These are phyloP conservation scores for Donacobius atricapilla DNA, from an alignment of 2,113 vertebrate genomes.

Conservation along the genomic window DNA sequence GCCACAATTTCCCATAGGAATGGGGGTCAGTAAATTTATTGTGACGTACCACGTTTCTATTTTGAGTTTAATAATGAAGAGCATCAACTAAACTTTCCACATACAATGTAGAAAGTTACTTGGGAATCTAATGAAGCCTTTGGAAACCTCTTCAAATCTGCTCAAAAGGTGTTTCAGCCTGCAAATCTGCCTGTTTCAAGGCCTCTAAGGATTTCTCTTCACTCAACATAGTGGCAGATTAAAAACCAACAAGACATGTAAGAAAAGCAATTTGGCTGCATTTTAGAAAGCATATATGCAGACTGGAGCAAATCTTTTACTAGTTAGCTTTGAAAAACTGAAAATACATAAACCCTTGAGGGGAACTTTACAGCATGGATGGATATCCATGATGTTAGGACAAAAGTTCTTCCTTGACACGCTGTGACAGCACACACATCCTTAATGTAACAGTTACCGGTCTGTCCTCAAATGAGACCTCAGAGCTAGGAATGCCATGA, in stretches of 20 bases:
- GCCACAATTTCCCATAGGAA: not conserved
- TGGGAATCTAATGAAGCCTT: not conserved
- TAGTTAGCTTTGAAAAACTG: not conserved
- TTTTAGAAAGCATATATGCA: not conserved
- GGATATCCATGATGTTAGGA: not conserved
- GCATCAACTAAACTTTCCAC: not conserved
- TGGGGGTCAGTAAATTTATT: not conserved
- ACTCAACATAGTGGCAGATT: not conserved
- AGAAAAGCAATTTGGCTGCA: not conserved
- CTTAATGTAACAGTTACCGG: not conserved
- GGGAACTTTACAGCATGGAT: not conserved
- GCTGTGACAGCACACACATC: not conserved
- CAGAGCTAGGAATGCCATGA: not conserved
- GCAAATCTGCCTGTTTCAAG: not conserved
- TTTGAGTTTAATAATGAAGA: not conserved
- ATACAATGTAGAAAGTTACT: not conserved
- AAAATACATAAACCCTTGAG: not conserved
- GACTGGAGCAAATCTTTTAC: not conserved
- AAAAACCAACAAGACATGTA: not conserved
- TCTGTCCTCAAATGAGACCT: not conserved
- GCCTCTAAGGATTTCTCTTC: not conserved
- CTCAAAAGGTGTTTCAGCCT: not conserved
- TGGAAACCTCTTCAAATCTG: not conserved
- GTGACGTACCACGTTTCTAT: not conserved
- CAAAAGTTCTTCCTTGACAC: not conserved